These are phyloP conservation scores for Synergus laeviventris DNA, from an alignment of 2,888 invertebrate species.

Conservation along the genomic window DNA sequence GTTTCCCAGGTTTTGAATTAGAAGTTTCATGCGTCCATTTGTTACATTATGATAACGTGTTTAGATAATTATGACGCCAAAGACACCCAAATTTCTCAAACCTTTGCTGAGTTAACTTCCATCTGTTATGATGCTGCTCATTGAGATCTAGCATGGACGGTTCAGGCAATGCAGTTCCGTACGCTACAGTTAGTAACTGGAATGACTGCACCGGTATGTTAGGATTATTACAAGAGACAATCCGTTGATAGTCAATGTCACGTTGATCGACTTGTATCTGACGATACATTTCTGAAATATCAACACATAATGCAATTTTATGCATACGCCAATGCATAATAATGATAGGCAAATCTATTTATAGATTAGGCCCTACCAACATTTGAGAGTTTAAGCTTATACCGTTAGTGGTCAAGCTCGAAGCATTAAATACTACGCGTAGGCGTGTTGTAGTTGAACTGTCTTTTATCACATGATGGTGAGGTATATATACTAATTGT, in stretches of 20 bases:
- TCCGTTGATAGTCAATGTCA: slow-evolving; percentile 50
- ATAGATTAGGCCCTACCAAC: no score
- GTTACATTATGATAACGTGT: no score
- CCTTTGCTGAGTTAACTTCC: slow-evolving; percentile 48
- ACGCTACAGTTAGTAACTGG: slow-evolving; percentile 47
- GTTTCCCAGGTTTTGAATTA: no score
- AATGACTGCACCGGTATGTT: slow-evolving; percentile 38
- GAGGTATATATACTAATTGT: neutral
- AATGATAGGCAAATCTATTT: slow-evolving; percentile 29
- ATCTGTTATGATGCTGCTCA: slow-evolving; percentile 48
- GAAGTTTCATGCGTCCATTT: no score
- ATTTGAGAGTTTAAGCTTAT: slow-evolving; percentile 42
- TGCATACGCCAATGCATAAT: slow-evolving; percentile 44
- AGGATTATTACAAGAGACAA: slow-evolving; percentile 44
- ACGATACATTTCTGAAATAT: slow-evolving; percentile 50
- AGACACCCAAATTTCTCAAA: neutral
- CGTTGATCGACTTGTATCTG: slow-evolving; percentile 46
- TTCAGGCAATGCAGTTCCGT: slow-evolving; percentile 53
- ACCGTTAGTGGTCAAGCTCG: slow-evolving; percentile 43
- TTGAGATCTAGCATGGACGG: slow-evolving; percentile 47
- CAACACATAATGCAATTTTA: slow-evolving; percentile 44
- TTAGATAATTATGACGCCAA: no score
- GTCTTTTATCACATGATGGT: slow-evolving; percentile 27
- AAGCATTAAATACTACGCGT: slow-evolving; percentile 45
- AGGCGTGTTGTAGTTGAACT: no score